These are phyloP conservation scores for Amphimallon solstitiale DNA, from an alignment of 2,888 invertebrate genomes.

Conservation along the genomic window DNA sequence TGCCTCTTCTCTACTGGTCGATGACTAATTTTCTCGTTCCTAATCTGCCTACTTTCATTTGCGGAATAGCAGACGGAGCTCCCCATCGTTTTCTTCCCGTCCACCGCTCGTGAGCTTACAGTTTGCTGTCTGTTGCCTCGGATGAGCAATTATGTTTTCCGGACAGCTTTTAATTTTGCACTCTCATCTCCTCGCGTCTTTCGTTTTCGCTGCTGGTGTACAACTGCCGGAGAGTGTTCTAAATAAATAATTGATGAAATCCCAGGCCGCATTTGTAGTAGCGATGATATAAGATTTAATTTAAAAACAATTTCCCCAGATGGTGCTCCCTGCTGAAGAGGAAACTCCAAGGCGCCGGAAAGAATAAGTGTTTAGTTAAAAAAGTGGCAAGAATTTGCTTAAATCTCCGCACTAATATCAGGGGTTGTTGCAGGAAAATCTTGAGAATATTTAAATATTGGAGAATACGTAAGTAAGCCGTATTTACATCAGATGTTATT, in stretches of 20 bases:
- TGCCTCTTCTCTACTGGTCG: constrained; percentile 40
- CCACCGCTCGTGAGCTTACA: too few species aligned
- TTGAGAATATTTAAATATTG: too few species aligned
- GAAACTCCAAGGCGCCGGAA: too few species aligned
- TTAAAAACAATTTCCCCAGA: constrained; percentile 58
- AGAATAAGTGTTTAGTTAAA: too few species aligned
- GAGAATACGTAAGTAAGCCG: too few species aligned
- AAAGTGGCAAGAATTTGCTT: too few species aligned
- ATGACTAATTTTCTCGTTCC: constrained; percentile 54
- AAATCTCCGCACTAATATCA: too few species aligned
- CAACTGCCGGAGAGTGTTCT: constrained; percentile 51
- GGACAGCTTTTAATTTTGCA: not conserved
- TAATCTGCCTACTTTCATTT: constrained; percentile 49
- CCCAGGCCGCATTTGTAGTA: constrained; percentile 46
- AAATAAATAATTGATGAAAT: constrained; percentile 59
- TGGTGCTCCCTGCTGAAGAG: constrained; percentile 45
- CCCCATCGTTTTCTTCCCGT: too few species aligned
- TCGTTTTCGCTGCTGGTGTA: constrained; percentile 19
- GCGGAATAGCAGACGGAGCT: constrained; percentile 20
- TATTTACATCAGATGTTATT: too few species aligned
- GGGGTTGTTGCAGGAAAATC: too few species aligned
- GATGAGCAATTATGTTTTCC: not conserved
- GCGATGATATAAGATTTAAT: constrained; percentile 57
- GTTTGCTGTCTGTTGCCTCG: too few species aligned
- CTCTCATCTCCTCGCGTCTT: constrained; percentile 49